These are phyloP conservation scores for Prostheceraeus crozeri DNA, from an alignment of 2,888 invertebrate genomes.

Conservation along the genomic window DNA sequence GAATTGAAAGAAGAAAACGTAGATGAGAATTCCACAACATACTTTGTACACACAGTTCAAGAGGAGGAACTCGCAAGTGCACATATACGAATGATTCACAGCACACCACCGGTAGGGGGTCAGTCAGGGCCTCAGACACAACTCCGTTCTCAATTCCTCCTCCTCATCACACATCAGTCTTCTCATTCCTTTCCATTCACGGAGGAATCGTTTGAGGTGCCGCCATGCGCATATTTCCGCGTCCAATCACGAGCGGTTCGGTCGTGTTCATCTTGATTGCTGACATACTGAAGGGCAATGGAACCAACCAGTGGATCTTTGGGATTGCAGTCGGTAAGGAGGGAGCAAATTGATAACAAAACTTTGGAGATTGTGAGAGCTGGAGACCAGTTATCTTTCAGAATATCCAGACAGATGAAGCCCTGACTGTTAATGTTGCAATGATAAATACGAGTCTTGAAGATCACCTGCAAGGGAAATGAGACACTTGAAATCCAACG, in stretches of 20 bases:
- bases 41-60: too few relatives aligned
- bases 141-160: too few relatives aligned
- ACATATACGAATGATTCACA: too few relatives aligned
- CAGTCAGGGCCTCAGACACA: too few relatives aligned
- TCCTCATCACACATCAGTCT: too few relatives aligned
- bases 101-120: too few relatives aligned
- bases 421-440: constrained; percentile 99
- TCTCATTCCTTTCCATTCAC: too few relatives aligned
- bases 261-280: constrained; percentile 93
- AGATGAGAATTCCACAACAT: too few relatives aligned
- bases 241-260: constrained; percentile 97
- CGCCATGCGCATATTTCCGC: constrained; percentile 77
- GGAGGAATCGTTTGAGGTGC: too few relatives aligned
- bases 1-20: too few relatives aligned
- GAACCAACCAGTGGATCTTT: constrained; percentile 94
- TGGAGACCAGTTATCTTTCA: constrained; percentile 97
- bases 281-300: constrained; percentile 93
- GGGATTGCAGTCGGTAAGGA: constrained; percentile 97
- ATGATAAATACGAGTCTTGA: constrained; percentile 93
- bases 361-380: constrained; percentile 96
- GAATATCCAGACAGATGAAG: constrained; percentile 90
- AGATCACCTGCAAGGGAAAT: constrained; percentile 65
- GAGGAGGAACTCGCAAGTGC: too few relatives aligned
- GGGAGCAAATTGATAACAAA: constrained; percentile 88
- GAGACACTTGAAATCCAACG: too few relatives aligned